Evolutionary conservation across 2,888 invertebrate genomes (phyloP).

Genomic region (Caenorhabditis auriculariae): DNA sequence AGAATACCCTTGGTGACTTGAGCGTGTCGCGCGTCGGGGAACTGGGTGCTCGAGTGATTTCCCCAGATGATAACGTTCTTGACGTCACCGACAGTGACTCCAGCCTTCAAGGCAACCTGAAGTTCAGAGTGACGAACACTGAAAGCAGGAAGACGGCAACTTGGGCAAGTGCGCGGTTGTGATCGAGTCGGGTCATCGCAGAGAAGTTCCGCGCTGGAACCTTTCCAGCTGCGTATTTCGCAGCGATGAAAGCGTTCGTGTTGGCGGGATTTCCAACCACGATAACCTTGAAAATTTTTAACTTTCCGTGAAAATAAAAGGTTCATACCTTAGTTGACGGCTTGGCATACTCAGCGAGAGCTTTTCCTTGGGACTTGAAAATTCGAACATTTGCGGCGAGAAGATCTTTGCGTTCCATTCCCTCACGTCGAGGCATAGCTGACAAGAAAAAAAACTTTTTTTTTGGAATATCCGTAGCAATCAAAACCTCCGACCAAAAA

Average conservation of each 20-base stretch:
- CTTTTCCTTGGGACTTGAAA: slow-evolving; percentile 93
- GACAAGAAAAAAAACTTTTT: slow-evolving; percentile 72
- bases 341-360: slow-evolving; percentile 84
- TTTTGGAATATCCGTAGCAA: not conserved
- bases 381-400: slow-evolving; percentile 96
- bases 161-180: slow-evolving; percentile 92
- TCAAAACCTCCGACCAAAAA: slow-evolving; percentile 84
- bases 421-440: slow-evolving; percentile 93
- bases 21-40: slow-evolving; percentile 80
- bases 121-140: slow-evolving; percentile 2
- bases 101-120: slow-evolving; percentile 67
- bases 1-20: slow-evolving; percentile 54
- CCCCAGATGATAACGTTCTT: slow-evolving; percentile 97
- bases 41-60: slow-evolving; percentile 97
- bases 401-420: slow-evolving; percentile 98
- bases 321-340: slow-evolving; percentile 82
- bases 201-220: slow-evolving; percentile 94
- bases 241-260: slow-evolving; percentile 93
- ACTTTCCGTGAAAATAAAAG: not conserved
- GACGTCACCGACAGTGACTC: slow-evolving; percentile 72
- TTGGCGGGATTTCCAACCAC: slow-evolving; percentile 99
- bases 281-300: slow-evolving; percentile 68
- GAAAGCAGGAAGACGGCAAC: slow-evolving; percentile 53
- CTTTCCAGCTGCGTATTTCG: slow-evolving; percentile 85
- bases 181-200: slow-evolving; percentile 96